Conservation (phyloP, 2,797 vertebrate genomes). For the Sarcophilus harrisii region DNA sequence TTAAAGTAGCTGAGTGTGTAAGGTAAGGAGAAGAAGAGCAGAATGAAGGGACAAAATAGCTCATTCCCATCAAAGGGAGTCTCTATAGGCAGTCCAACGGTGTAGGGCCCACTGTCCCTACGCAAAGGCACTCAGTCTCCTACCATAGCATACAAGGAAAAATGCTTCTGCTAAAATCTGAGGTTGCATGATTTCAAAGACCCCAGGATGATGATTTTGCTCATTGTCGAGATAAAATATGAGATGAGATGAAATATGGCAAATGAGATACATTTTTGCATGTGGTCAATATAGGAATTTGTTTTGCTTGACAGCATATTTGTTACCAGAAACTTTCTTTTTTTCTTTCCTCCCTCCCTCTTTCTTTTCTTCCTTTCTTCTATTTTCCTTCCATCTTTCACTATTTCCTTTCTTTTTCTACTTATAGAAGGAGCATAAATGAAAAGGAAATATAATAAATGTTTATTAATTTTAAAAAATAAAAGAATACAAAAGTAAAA, state of each 20-base stretch:
- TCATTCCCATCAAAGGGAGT: neutral
- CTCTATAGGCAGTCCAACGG: neutral
- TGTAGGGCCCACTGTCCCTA: neutral
- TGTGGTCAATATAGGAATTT: neutral
- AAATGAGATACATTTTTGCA: neutral
- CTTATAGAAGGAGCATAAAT: neutral
- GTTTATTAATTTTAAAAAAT: neutral
- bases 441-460: neutral
- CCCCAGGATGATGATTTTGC: neutral
- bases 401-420: neutral
- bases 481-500: neutral
- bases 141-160: neutral
- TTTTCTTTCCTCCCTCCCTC: neutral
- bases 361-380: neutral
- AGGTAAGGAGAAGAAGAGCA: neutral
- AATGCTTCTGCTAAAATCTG: neutral
- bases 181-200: neutral
- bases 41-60: neutral
- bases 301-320: neutral
- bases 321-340: neutral
- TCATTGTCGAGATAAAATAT: neutral
- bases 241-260: neutral
- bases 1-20: neutral
- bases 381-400: neutral
- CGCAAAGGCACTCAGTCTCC: neutral